phyloP scores from a whole-genome alignment of 1,140 invertebrate species.

The Ceratosolen fusciceps region DNA sequence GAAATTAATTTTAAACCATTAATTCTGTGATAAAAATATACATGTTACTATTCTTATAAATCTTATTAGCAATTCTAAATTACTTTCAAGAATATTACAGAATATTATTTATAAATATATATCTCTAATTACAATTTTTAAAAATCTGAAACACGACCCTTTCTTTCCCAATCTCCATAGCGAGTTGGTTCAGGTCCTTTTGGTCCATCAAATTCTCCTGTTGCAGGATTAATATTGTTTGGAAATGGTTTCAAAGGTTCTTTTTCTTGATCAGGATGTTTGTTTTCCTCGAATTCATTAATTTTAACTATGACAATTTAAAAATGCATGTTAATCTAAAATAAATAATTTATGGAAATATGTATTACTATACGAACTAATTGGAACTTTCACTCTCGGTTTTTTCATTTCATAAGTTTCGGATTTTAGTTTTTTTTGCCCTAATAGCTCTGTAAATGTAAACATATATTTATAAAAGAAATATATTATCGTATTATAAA shows the following conservation, averaged over 20 bases:
- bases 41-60: too few species aligned
- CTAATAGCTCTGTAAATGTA: not conserved
- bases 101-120: not conserved
- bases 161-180: conserved; percentile 99
- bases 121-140: conserved; percentile 67
- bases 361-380: conserved; percentile 21
- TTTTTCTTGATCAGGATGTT: conserved; percentile 86
- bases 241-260: conserved; percentile 90
- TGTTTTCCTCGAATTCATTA: conserved; percentile 73
- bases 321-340: not conserved
- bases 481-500: not conserved
- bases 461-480: not conserved
- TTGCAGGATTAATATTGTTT: conserved; percentile 90
- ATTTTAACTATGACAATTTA: conserved; percentile 1
- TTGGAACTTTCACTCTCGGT: conserved; percentile 28
- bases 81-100: too few species aligned
- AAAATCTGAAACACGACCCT: conserved; percentile 97
- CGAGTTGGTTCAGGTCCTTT: conserved; percentile 97
- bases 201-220: conserved; percentile 95
- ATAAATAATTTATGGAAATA: not conserved
- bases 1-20: too few species aligned
- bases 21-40: too few species aligned
- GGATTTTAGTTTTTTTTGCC: not conserved
- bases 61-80: too few species aligned
- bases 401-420: not conserved